A percentile compares a stretch with the other conserved stretches of the same genome.
phyloP scores from a whole-genome alignment of 2,888 invertebrate genomes.

The Drosophila planitibia region DNA sequence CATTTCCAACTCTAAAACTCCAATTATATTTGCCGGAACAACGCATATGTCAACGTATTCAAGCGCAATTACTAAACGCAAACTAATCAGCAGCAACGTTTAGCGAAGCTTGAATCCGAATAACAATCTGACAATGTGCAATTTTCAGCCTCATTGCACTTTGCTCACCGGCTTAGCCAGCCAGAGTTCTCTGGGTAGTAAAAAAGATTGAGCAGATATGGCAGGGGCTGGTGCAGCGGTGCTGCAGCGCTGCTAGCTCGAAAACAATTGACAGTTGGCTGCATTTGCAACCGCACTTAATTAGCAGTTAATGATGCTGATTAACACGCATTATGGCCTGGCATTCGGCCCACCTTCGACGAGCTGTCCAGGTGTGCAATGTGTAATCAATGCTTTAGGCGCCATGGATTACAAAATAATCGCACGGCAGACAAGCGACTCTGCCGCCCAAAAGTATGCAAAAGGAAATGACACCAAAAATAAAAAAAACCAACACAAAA shows the following conservation, averaged over 20 bases:
- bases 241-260: slow-evolving; percentile 31
- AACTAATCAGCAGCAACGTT: slow-evolving; percentile 38
- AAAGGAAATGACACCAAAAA: slow-evolving; percentile 42
- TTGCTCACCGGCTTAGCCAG: slow-evolving; percentile 18
- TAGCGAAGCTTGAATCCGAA: slow-evolving; percentile 41
- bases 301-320: slow-evolving; percentile 82
- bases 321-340: slow-evolving; percentile 78
- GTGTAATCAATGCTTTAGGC: slow-evolving; percentile 80
- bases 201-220: slow-evolving; percentile 19
- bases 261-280: slow-evolving; percentile 79
- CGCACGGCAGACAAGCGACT: slow-evolving; percentile 42
- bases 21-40: too few relatives aligned
- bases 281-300: slow-evolving; percentile 82
- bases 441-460: slow-evolving; percentile 76
- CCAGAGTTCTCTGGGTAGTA: slow-evolving; percentile 10
- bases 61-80: not conserved
- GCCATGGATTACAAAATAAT: slow-evolving; percentile 78
- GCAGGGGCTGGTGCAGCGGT: slow-evolving; percentile 22
- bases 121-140: slow-evolving; percentile 38
- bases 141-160: slow-evolving; percentile 73
- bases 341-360: not conserved
- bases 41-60: not conserved
- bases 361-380: slow-evolving; percentile 47
- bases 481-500: slow-evolving; percentile 44
- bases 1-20: not conserved